Base-by-base conservation (phyloP, 92 coral and sea anemone species). In the Phenganax stokvisi region DNA sequence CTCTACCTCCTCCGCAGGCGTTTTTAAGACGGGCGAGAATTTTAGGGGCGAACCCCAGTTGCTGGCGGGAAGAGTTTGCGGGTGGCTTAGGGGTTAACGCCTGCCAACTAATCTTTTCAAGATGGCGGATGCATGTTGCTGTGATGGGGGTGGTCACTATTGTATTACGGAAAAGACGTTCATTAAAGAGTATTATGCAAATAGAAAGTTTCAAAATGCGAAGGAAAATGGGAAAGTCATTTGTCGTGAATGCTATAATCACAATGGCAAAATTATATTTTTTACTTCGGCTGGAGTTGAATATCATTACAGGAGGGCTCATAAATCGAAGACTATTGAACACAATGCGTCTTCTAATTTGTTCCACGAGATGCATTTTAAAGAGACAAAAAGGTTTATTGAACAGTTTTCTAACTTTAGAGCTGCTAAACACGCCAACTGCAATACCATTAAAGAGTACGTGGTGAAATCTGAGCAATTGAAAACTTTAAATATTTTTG, bases 191-290 rank as follows among this genome's bases (percentile, higher is more conserved):
- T 3, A 15, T 11, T 53, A 72, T 72, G 57, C 1, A 47, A 11
- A 72, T 51, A 5, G 58, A 72, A 1, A 6, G 9, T 72, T 72
- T 72, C 77, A 72, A 72, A 53, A 13, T 9, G 77, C 77, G 57
- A 72, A 55, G 20, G 77, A 72, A 17, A 12, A 53, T 9, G 77
- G 77, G 15, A 72, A 53, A 72, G 77, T 72, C 9, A 72, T 72
- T 53, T 72, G 77, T 72, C 4, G 7, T 51, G 58, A 72, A 51
- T 72, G 77, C 13, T 53, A 72, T 72, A 25, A 2, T 0, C 5
- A 8, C 13, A 30, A 52, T 11, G 44, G 60, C 30, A 72, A 16
- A 3, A 72, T 72, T 51, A 12, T 0, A 10, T 72, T 72, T 16
- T 72, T 51, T 55, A 5, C 77, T 10, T 51, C 57, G 58, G 59